These are phyloP conservation scores for Diaphora mendica DNA, from an alignment of 2,888 invertebrate species.

Conservation along the genomic window DNA sequence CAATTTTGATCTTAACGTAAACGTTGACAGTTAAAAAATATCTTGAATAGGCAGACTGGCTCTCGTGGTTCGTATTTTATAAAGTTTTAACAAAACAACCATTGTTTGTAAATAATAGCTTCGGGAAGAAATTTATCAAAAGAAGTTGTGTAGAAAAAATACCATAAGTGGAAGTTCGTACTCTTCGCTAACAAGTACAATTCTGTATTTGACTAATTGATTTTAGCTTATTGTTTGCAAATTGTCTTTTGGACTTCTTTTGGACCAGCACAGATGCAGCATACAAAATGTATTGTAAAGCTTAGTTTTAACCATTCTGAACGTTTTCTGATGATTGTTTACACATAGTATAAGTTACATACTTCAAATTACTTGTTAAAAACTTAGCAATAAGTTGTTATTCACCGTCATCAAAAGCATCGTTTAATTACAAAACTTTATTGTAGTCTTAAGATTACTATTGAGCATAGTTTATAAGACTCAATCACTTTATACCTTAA, in stretches of 20 bases:
- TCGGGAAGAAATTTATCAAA: slow-evolving; percentile 10
- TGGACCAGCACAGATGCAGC: neutral
- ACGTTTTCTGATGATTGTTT: too few species aligned
- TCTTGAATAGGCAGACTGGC: neutral
- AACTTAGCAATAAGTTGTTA: too few species aligned
- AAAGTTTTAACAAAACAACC: slow-evolving; percentile 5
- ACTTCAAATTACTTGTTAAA: too few species aligned
- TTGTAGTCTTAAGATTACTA: too few species aligned
- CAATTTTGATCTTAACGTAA: neutral
- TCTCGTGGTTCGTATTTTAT: neutral
- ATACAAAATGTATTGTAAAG: too few species aligned
- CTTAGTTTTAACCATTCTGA: too few species aligned
- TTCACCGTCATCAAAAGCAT: too few species aligned
- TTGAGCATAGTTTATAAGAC: too few species aligned
- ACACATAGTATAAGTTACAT: too few species aligned
- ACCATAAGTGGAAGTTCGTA: neutral
- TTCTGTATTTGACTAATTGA: neutral
- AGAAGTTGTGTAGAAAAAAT: slow-evolving; percentile 1
- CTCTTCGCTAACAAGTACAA: neutral
- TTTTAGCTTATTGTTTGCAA: neutral
- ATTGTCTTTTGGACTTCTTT: neutral
- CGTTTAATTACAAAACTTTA: too few species aligned
- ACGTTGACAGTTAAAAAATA: neutral
- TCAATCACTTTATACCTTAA: too few species aligned
- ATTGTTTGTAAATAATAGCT: slow-evolving; percentile 13